phyloP scores from a whole-genome alignment of 1,140 invertebrate species.

The Nebria ingens region DNA sequence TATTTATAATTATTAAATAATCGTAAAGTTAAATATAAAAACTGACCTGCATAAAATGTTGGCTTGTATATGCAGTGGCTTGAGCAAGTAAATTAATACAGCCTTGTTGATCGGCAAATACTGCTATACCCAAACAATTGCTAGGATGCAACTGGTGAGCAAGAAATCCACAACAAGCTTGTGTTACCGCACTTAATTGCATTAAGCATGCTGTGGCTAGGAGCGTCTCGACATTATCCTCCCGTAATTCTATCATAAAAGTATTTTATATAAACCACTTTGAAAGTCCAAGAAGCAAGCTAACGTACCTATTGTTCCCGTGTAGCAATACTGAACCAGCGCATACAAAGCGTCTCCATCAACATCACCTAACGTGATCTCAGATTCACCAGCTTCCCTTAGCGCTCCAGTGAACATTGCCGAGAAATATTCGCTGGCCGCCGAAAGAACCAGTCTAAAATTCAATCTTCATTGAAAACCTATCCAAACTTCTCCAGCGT shows the following conservation, averaged over 20 bases:
- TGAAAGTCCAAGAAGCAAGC: neutral
- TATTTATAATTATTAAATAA: neutral
- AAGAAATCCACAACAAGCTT: slow-evolving; percentile 82
- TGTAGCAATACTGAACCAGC: slow-evolving; percentile 83
- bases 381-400: slow-evolving; percentile 70
- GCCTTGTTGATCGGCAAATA: slow-evolving; percentile 85
- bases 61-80: slow-evolving; percentile 69
- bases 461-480: slow-evolving; percentile 32
- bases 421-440: slow-evolving; percentile 88
- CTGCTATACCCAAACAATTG: slow-evolving; percentile 84
- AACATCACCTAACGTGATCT: slow-evolving; percentile 74
- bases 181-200: slow-evolving; percentile 76
- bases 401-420: slow-evolving; percentile 89
- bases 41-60: slow-evolving; percentile 70
- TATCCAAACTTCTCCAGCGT: slow-evolving; percentile 18
- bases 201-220: slow-evolving; percentile 78
- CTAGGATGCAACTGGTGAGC: slow-evolving; percentile 86
- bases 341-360: slow-evolving; percentile 73
- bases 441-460: slow-evolving; percentile 67
- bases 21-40: slow-evolving; percentile 10
- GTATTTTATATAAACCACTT: neutral
- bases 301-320: slow-evolving; percentile 51
- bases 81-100: slow-evolving; percentile 66
- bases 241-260: slow-evolving; percentile 51
- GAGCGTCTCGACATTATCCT: slow-evolving; percentile 77